Evolutionary conservation across 2,113 vertebrate genomes (phyloP).

Genomic region (Thermophis baileyi): DNA sequence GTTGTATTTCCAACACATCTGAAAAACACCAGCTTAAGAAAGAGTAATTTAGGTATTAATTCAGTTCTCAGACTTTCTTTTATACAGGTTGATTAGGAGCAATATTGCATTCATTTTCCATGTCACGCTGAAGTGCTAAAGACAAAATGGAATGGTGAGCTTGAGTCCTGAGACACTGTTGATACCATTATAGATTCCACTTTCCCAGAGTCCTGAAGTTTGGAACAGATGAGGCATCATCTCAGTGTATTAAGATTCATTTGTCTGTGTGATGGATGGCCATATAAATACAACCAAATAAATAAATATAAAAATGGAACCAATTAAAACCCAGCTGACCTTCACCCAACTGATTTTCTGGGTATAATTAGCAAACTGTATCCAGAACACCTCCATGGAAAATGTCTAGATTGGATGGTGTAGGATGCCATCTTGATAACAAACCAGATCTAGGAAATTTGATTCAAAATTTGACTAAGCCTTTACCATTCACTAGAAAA

Average conservation of each 20-base stretch:
- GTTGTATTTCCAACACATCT: not conserved
- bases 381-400: not conserved
- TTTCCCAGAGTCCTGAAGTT: not conserved
- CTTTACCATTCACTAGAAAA: not conserved
- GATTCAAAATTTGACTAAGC: not conserved
- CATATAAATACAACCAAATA: not conserved
- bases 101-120: not conserved
- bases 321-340: not conserved
- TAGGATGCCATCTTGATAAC: not conserved
- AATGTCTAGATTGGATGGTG: not conserved
- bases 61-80: not conserved
- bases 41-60: not conserved
- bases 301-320: not conserved
- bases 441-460: not conserved
- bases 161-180: not conserved
- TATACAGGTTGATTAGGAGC: not conserved
- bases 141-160: not conserved
- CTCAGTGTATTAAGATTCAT: not conserved
- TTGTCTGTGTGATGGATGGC: not conserved
- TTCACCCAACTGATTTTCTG: not conserved
- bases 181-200: not conserved
- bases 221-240: not conserved
- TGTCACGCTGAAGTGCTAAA: not conserved
- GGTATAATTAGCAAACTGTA: not conserved
- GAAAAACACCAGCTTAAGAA: not conserved